Base-by-base conservation (phyloP, 2,888 invertebrate species). In the Conistra vaccinii region DNA sequence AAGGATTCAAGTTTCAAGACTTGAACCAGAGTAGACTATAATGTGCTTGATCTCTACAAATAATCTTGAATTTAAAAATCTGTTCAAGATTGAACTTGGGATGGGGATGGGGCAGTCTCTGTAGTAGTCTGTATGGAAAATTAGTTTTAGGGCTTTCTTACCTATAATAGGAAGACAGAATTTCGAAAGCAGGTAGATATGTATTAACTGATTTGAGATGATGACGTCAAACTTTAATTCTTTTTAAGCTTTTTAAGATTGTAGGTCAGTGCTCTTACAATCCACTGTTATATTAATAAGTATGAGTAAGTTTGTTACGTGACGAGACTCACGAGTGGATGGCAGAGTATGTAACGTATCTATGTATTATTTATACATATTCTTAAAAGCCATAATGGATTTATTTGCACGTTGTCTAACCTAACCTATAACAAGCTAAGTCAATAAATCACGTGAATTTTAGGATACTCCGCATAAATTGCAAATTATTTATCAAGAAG, bases 281-380 rank as follows among this genome's bases (percentile, higher is more conserved):
- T 63, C 48, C 57, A 55, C 51, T 55, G 72, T 55, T 58, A 60
- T 76, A 68, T 66, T 78, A 66, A 69, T 79, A 81, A 60, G 32
- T 76, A 66, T 82, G 82, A 76, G 77, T 67, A 80, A 57, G 39
- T 69, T 61, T 80, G 42, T 76, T 82, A 82, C 82, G 78, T 80
- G 80, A 80, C 51, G 32, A 23, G 32, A 35, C 42, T 83, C 70
- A 68, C 70, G 67, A 77, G 62, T 66, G 53, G 45, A 66, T 61
- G 55, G 39, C 48, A 32, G n/a, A 23, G 39, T 57, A 68, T 17
- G 51, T 53, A 29, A 10, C 14, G 14, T 42, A 62, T 14, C 1
- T 39, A 17, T 48, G 7, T 70, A 51, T 35, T 61, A 67, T 57
- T 14, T 32, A 29, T 55, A 58, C 10, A 42, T 57, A 42, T 32